phyloP scores from a whole-genome alignment of 2,797 vertebrate genomes.

The Macropus fuliginosus region DNA sequence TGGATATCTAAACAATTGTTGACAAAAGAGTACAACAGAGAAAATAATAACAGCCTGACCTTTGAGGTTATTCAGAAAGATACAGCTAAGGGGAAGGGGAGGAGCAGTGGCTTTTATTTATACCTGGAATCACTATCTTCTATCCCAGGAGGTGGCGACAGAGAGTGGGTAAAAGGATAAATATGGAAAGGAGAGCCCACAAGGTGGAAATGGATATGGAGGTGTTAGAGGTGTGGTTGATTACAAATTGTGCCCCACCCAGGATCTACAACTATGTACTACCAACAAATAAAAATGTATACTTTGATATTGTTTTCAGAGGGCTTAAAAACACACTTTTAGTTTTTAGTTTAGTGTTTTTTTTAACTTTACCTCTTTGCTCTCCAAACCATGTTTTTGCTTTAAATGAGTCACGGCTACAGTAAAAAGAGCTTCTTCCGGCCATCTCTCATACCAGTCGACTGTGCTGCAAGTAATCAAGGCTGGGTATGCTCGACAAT shows the following conservation, averaged over 20 bases:
- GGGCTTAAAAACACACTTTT: neutral
- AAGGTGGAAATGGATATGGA: neutral
- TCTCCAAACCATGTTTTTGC: slow-evolving; percentile 61
- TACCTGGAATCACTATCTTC: neutral
- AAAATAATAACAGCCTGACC: neutral
- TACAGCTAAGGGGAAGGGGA: no score
- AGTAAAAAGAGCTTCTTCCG: slow-evolving; percentile 76
- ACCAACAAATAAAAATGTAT: neutral
- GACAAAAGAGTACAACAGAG: neutral
- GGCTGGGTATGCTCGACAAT: slow-evolving; percentile 77
- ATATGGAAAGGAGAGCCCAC: neutral
- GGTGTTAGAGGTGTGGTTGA: neutral
- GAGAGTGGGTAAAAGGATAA: neutral
- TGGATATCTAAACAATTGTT: neutral
- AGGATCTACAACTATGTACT: neutral
- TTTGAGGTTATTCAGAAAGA: neutral
- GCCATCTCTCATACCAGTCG: slow-evolving; percentile 79
- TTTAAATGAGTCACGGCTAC: slow-evolving; percentile 76
- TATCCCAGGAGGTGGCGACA: neutral
- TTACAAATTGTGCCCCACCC: neutral
- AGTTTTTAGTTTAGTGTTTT: neutral
- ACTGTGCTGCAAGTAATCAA: slow-evolving; percentile 82
- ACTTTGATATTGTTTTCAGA: neutral
- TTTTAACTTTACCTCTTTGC: slow-evolving; percentile 57
- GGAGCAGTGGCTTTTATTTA: neutral